phyloP scores from a whole-genome alignment of 1,140 invertebrate genomes.

The Acromyrmex charruanus region DNA sequence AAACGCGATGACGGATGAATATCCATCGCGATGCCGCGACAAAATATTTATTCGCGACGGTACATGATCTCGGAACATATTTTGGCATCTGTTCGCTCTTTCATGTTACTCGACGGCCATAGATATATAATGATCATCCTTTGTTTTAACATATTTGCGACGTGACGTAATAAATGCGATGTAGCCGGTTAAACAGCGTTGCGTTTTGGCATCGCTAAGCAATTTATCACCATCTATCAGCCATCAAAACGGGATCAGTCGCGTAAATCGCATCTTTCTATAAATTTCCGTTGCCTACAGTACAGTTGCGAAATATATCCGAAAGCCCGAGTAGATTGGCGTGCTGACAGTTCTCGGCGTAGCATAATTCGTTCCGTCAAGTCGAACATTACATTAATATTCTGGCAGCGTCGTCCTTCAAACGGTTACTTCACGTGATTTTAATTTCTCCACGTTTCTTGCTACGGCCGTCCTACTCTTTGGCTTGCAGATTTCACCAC shows the following conservation, averaged over 20 bases:
- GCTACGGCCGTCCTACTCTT: slow-evolving; percentile 59
- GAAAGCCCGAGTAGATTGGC: slow-evolving; percentile 58
- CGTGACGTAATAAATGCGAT: background rate
- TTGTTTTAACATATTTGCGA: slow-evolving; percentile 49
- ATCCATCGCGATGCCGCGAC: slow-evolving; percentile 42
- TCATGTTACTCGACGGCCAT: slow-evolving; percentile 18
- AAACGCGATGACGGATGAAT: slow-evolving; percentile 58
- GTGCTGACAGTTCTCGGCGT: slow-evolving; percentile 67
- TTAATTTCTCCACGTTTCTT: slow-evolving; percentile 53
- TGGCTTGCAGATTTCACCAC: slow-evolving; percentile 67
- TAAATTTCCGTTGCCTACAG: slow-evolving; percentile 47
- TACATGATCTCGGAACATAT: slow-evolving; percentile 45
- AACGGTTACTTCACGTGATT: slow-evolving; percentile 59
- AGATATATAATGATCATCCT: slow-evolving; percentile 35
- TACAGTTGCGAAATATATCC: slow-evolving; percentile 65
- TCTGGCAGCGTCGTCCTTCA: slow-evolving; percentile 60
- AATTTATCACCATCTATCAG: slow-evolving; percentile 56
- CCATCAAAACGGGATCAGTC: slow-evolving; percentile 50
- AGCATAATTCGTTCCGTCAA: slow-evolving; percentile 64
- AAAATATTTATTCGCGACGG: slow-evolving; percentile 58
- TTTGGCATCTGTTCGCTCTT: slow-evolving; percentile 58
- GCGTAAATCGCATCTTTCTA: slow-evolving; percentile 11
- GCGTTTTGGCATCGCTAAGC: slow-evolving; percentile 45
- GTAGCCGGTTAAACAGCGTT: background rate
- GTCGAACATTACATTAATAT: slow-evolving; percentile 71